A percentile compares a stretch with the other conserved stretches of the same genome.
Evolutionary conservation across 1,140 invertebrate species (phyloP).

Genomic region (Procambarus clarkii): DNA sequence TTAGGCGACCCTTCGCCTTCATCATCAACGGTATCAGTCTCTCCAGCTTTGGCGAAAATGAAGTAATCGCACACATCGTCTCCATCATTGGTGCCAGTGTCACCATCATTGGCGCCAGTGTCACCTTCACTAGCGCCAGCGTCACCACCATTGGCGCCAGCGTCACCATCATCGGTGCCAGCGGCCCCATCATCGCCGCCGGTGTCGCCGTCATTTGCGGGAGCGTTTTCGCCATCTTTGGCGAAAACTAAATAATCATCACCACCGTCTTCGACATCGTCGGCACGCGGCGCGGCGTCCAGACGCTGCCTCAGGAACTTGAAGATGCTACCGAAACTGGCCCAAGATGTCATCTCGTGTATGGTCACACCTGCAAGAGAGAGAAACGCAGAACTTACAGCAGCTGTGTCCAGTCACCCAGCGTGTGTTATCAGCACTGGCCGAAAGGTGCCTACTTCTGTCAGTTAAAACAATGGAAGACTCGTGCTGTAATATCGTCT

Average conservation of each 20-base stretch:
- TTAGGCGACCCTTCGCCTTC: constrained; percentile 48
- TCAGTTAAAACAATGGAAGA: background rate
- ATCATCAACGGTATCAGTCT: background rate
- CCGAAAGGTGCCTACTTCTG: too few species aligned
- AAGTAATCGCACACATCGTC: background rate
- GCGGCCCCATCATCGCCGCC: too few species aligned
- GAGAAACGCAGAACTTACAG: background rate
- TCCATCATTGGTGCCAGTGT: background rate
- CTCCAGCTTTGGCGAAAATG: too few species aligned
- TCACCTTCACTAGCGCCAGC: too few species aligned
- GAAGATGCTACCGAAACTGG: constrained; percentile 63
- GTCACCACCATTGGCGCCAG: too few species aligned
- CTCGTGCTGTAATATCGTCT: background rate
- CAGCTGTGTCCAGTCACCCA: background rate
- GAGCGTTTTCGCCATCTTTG: background rate
- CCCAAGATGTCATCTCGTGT: constrained; percentile 66
- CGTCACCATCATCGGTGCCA: background rate
- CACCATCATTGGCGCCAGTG: too few species aligned
- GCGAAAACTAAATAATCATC: too few species aligned
- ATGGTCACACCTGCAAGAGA: constrained; percentile 36
- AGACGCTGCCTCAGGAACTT: constrained; percentile 53
- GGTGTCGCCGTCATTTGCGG: background rate
- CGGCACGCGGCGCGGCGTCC: background rate
- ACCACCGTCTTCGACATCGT: background rate
- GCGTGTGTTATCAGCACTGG: too few species aligned